Conservation (phyloP, 1,140 invertebrate genomes). For the Chironomus tepperi region DNA sequence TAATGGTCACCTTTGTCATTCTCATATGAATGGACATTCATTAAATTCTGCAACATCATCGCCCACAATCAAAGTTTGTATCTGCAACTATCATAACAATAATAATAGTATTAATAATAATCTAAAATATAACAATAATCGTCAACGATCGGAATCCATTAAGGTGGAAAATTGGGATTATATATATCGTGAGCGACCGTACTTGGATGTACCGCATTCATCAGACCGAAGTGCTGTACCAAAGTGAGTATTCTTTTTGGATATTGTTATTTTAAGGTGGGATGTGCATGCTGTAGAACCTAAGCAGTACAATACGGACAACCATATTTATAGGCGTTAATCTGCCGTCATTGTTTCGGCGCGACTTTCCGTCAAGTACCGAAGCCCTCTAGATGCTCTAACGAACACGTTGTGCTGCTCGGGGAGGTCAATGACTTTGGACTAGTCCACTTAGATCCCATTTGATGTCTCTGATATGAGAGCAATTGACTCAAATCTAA, state of each 20-base stretch:
- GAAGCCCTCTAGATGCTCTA: no score
- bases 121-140: background rate
- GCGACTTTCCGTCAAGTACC: no score
- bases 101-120: background rate
- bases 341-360: no score
- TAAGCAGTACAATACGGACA: no score
- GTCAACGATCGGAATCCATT: slow-evolving; percentile 25
- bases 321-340: no score
- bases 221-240: background rate
- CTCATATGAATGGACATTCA: background rate
- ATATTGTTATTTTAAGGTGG: no score
- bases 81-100: background rate
- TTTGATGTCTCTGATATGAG: no score
- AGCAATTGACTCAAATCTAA: no score
- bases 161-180: slow-evolving; percentile 36
- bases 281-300: no score
- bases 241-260: background rate
- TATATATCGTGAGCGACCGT: slow-evolving; percentile 32
- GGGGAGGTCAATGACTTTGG: no score
- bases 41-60: background rate
- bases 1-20: background rate
- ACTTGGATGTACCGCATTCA: background rate
- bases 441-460: no score
- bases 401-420: no score
- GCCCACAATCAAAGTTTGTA: background rate